These are phyloP conservation scores for Rhadinocentrus ornatus DNA, from an alignment of 2,797 vertebrate species.

Conservation along the genomic window DNA sequence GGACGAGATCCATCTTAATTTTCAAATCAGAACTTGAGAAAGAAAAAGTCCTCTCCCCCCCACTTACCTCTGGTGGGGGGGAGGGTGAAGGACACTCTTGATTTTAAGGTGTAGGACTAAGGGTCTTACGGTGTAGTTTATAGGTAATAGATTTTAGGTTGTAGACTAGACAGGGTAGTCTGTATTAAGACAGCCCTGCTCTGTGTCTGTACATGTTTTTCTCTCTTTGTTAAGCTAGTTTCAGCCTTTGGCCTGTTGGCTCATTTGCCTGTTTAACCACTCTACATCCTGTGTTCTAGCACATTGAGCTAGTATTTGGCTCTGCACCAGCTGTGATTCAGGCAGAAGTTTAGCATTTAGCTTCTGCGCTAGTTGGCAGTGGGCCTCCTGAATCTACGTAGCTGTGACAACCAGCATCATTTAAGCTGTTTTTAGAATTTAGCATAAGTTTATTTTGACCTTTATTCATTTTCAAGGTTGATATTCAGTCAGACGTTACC, in stretches of 20 bases:
- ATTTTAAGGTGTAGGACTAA: conserved; percentile 53
- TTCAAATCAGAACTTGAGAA: conserved; percentile 57
- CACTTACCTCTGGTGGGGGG: conserved; percentile 77
- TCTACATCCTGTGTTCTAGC: not conserved
- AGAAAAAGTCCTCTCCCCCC: conserved; percentile 72
- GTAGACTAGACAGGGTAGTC: conserved; percentile 39
- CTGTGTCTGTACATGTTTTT: conserved; percentile 2
- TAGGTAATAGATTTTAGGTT: conserved; percentile 40
- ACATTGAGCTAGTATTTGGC: conserved; percentile 16
- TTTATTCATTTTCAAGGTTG: not conserved
- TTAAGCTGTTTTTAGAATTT: conserved; percentile 6
- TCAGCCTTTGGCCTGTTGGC: conserved; percentile 16
- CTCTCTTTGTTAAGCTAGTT: conserved; percentile 14
- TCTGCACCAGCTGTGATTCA: conserved; percentile 43
- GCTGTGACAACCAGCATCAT: conserved; percentile 22
- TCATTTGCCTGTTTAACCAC: conserved; percentile 8
- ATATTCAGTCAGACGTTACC: not conserved
- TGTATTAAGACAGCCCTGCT: not conserved
- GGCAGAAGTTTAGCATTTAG: conserved; percentile 31
- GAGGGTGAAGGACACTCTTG: conserved; percentile 63
- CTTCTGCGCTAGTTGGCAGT: conserved; percentile 15
- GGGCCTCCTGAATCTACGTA: conserved; percentile 14
- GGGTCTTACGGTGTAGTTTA: conserved; percentile 38
- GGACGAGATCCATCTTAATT: conserved; percentile 63
- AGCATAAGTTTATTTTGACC: not conserved